Evolutionary conservation across 2,113 vertebrate genomes (phyloP).

Genomic region (Panurus biarmicus): DNA sequence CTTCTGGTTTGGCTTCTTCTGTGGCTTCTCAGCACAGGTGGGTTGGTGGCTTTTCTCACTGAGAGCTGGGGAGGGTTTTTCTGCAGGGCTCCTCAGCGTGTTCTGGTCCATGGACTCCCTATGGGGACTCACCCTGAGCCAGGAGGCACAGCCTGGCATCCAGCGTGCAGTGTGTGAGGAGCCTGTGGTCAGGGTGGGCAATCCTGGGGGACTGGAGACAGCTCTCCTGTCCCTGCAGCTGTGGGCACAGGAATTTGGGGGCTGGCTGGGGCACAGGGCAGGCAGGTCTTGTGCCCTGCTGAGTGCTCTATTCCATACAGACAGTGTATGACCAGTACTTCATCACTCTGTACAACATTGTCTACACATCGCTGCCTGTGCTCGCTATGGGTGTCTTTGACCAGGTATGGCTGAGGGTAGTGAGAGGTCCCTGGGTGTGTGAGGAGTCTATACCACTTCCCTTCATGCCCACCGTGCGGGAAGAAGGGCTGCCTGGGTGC

Average conservation of each 20-base stretch:
- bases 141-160: background rate
- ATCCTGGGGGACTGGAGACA: background rate
- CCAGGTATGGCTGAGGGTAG: constrained; percentile 69
- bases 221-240: background rate
- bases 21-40: constrained; percentile 94
- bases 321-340: constrained; percentile 96
- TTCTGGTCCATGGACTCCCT: background rate
- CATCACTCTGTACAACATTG: constrained; percentile 95
- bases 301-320: constrained; percentile 53
- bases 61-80: background rate
- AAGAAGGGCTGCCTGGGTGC: background rate
- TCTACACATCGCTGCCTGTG: constrained; percentile 93
- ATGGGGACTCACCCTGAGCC: background rate
- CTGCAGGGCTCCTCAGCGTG: rapidly evolving
- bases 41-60: rapidly evolving
- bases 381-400: constrained; percentile 96
- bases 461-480: background rate
- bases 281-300: background rate
- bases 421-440: background rate
- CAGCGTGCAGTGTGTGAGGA: rapidly evolving
- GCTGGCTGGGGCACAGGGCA: rapidly evolving
- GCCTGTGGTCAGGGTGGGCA: background rate
- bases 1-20: constrained; percentile 98
- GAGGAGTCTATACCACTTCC: background rate
- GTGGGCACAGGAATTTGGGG: background rate